Conservation (phyloP, 2,797 vertebrate species). For the Brachyalestes nurse region DNA sequence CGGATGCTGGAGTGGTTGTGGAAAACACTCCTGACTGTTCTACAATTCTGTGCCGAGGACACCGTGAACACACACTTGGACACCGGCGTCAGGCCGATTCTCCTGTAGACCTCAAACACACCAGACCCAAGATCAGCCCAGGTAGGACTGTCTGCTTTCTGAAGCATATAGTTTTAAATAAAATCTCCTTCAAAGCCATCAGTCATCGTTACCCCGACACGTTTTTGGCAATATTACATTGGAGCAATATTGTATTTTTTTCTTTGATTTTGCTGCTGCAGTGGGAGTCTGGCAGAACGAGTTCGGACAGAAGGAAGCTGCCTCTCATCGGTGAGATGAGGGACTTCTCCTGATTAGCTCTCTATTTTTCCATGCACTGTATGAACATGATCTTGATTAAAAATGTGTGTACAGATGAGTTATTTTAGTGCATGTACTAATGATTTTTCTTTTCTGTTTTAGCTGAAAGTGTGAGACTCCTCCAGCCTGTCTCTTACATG, state of each 20-base stretch:
- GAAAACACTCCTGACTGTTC: neutral
- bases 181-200: neutral
- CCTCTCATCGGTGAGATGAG: slow-evolving; percentile 26
- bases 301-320: slow-evolving; percentile 14
- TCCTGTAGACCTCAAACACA: neutral
- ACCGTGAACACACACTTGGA: slow-evolving; percentile 9
- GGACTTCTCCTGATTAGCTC: slow-evolving; percentile 19
- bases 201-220: neutral
- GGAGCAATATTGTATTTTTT: too few species aligned
- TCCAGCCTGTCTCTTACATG: slow-evolving; percentile 38
- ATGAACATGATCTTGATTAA: neutral
- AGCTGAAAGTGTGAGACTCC: slow-evolving; percentile 31
- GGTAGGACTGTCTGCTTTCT: slow-evolving; percentile 20
- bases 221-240: too few species aligned
- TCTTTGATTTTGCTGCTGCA: slow-evolving; percentile 14
- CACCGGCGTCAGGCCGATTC: slow-evolving; percentile 23
- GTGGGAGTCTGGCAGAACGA: slow-evolving; percentile 21
- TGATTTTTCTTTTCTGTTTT: neutral
- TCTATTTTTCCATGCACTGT: neutral
- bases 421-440: neutral
- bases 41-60: neutral
- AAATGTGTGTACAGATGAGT: neutral
- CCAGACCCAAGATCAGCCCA: slow-evolving; percentile 30
- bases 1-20: neutral
- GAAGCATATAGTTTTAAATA: neutral